Conservation (phyloP, 2,888 invertebrate species). For the Crematogaster levior region DNA sequence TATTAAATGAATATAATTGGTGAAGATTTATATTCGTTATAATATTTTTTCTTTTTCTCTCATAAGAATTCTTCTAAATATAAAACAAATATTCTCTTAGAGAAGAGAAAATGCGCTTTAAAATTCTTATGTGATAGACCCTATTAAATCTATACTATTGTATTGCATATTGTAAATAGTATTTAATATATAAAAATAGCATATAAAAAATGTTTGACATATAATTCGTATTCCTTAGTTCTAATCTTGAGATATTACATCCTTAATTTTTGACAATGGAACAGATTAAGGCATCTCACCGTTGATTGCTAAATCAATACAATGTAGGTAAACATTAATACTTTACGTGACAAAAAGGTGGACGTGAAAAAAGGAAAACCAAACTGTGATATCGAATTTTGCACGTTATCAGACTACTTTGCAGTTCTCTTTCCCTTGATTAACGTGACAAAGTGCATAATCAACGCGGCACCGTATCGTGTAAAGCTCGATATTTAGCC, state of each 20-base stretch:
- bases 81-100: too few species aligned
- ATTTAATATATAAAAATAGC: too few species aligned
- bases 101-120: background rate
- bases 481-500: conserved; percentile 22
- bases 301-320: background rate
- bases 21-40: background rate
- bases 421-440: background rate
- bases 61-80: too few species aligned
- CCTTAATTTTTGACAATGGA: background rate
- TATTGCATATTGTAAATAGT: background rate
- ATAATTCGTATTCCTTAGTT: background rate
- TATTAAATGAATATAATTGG: background rate
- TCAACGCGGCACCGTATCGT: background rate
- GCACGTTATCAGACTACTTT: background rate
- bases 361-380: background rate
- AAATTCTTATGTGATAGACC: too few species aligned
- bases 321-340: background rate
- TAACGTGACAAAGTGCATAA: conserved; percentile 28
- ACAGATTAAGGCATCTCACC: background rate
- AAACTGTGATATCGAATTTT: background rate
- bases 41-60: background rate
- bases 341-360: background rate
- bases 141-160: background rate
- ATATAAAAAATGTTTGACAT: background rate
- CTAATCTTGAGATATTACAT: background rate